Conservation (phyloP, 1,140 invertebrate species). For the Caenorhabditis brenneri region DNA sequence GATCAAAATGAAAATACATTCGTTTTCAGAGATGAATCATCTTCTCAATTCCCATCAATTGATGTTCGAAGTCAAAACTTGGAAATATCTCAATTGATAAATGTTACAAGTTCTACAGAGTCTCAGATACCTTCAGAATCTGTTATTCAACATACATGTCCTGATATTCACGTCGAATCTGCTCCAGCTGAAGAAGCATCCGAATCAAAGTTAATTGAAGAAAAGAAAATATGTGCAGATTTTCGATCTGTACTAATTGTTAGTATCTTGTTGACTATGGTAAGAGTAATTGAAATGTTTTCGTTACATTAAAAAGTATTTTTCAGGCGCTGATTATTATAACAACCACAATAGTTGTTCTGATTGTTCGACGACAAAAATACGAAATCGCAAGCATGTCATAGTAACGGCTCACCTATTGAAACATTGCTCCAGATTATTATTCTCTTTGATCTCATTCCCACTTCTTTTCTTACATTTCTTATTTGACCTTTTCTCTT, state of each 20-base stretch:
- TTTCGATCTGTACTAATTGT: constrained; percentile 4
- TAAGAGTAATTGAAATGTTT: no score
- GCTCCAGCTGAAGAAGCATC: neutral
- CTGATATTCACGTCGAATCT: constrained; percentile 21
- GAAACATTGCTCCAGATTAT: neutral
- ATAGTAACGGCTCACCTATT: neutral
- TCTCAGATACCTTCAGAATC: neutral
- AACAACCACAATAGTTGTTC: neutral
- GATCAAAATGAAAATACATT: no score
- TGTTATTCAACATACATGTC: neutral
- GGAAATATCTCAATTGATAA: constrained; percentile 24
- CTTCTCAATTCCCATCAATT: constrained; percentile 18
- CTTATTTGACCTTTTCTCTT: neutral
- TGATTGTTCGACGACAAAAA: constrained; percentile 14
- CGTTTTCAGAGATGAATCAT: neutral
- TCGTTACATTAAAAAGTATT: neutral
- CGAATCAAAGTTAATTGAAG: neutral
- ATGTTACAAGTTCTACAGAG: neutral
- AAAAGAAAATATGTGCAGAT: constrained; percentile 6
- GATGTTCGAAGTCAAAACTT: constrained; percentile 24
- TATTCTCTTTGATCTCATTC: neutral
- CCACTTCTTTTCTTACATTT: neutral
- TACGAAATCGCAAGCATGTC: constrained; percentile 32
- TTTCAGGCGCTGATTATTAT: neutral
- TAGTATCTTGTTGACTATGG: constrained; percentile 4